Percentiles rank a stretch among this genome's conserved stretches.
phyloP scores from a whole-genome alignment of 2,113 vertebrate genomes.

The Tauraco erythrolophus region DNA sequence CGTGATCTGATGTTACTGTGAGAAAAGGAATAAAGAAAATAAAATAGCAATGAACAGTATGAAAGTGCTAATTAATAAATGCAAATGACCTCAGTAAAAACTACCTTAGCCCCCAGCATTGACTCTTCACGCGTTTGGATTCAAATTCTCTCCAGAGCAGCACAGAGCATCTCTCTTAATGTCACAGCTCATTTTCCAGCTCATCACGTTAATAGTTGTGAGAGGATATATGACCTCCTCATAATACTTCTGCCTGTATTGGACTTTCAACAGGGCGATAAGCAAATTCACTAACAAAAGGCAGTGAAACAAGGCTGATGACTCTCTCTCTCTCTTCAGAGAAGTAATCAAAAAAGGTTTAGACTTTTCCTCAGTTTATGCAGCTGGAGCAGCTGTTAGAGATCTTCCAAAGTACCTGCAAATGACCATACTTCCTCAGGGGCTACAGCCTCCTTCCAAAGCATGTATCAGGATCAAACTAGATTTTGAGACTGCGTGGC shows the following conservation, averaged over 20 bases:
- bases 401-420: background rate
- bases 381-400: background rate
- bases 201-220: background rate
- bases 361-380: background rate
- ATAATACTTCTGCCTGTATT: background rate
- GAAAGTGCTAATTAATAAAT: background rate
- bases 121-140: background rate
- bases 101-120: background rate
- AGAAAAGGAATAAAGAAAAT: background rate
- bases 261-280: background rate
- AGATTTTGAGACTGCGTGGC: background rate
- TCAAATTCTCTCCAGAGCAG: background rate
- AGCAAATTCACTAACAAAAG: background rate
- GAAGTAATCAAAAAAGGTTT: background rate
- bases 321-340: background rate
- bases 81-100: background rate
- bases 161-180: background rate
- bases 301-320: background rate
- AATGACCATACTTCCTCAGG: background rate
- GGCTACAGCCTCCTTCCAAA: background rate
- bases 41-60: background rate
- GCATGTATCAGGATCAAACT: background rate
- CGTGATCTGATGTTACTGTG: background rate
- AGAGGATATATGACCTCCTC: background rate
- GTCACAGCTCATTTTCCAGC: background rate